Base-by-base conservation (phyloP, 2,797 vertebrate species). In the Sebastes cheni region DNA sequence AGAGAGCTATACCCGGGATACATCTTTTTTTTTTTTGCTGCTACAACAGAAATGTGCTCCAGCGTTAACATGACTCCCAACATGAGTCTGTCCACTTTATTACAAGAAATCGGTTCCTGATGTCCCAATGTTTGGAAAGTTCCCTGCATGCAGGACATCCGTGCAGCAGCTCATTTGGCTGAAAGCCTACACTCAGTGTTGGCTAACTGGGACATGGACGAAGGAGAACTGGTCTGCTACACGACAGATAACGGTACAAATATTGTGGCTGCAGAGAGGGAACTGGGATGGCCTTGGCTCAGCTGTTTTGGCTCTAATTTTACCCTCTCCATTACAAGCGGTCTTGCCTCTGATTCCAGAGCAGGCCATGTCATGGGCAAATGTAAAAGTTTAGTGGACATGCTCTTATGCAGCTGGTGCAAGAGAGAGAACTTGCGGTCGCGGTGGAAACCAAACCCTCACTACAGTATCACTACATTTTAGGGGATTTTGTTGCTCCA, bases 31-130 rank as follows among this genome's bases (percentile, higher is more conserved):
- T 22, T 16, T 78, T 81, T 75, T 77, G 74, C 83, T 84, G 64
- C 64, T 67, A 66, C 60, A 64, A 77, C 84, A 68, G 61, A 88
- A 59, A 71, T 80, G 71, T 86, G 77, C 61, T 79, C 64, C 70
- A 46, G 67, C 75, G 79, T 88, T 67, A 88, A 86, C 77, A 91
- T 88, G 84, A 75, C 80, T 83, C 77, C 68, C 72, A 79, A 83
- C 72, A 86, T 77, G 82, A 91, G 70, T 82, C 67, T 52, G 66
- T 87, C 55, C 58, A 83, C 69, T 87, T 64, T 54, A 61, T 85
- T 74, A 83, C 76, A 84, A 82, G 36, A 70, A 88, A 89, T 67
- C 79, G 80, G 81, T 81, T 77, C 79, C 81, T 66, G 34, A 87
- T 82, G 69, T 88, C 54, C 67, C 42, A 29, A 1, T 89, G 85